Evolutionary conservation across 2,113 vertebrate species (phyloP).

Genomic region (Rhadina sibilatrix): DNA sequence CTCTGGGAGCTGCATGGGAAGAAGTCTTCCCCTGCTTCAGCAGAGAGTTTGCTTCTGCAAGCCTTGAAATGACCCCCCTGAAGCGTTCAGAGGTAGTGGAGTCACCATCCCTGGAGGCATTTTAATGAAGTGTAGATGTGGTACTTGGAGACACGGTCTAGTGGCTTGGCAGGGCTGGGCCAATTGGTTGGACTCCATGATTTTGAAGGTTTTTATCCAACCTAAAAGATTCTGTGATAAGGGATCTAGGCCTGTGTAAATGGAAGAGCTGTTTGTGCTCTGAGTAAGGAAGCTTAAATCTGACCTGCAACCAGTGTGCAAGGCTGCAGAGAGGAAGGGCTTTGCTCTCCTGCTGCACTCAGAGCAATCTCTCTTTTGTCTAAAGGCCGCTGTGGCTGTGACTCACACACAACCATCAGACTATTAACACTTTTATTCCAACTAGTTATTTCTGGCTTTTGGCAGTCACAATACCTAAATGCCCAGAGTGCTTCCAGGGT

Average conservation of each 20-base stretch:
- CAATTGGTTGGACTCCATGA: neutral
- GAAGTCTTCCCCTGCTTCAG: neutral
- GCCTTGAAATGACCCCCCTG: neutral
- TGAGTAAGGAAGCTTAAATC: neutral
- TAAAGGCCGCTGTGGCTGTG: conserved; percentile 48
- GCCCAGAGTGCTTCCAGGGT: conserved; percentile 47
- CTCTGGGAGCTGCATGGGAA: neutral
- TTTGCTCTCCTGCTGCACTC: neutral
- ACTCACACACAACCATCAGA: conserved; percentile 53
- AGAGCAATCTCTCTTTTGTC: conserved; percentile 50
- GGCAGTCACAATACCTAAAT: conserved; percentile 32
- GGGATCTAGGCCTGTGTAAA: neutral
- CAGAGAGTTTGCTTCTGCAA: neutral
- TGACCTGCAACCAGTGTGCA: neutral
- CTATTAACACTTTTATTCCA: conserved; percentile 69
- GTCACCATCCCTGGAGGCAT: neutral
- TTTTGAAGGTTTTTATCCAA: neutral
- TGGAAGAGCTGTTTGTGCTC: neutral
- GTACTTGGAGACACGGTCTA: neutral
- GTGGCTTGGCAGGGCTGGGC: neutral
- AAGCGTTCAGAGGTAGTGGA: neutral
- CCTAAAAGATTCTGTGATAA: neutral
- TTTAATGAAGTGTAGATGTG: neutral
- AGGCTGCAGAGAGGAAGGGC: conserved; percentile 22
- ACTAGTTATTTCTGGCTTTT: conserved; percentile 62